Evolutionary conservation across 2,888 invertebrate species (phyloP).

Genomic region (Pyrrhia umbra): DNA sequence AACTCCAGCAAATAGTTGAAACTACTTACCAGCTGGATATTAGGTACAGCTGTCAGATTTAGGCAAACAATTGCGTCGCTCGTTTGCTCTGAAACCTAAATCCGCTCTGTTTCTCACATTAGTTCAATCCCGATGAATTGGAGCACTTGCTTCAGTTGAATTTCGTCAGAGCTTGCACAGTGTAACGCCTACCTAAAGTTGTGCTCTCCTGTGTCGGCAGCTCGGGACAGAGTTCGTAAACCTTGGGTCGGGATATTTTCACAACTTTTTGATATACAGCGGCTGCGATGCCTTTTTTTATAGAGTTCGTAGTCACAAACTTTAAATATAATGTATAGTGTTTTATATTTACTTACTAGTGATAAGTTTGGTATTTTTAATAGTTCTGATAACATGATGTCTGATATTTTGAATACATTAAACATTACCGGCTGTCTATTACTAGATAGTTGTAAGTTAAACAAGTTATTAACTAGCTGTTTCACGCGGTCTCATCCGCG

Average conservation of each 20-base stretch:
- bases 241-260: slow-evolving; percentile 34
- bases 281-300: slow-evolving; percentile 7
- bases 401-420: no score
- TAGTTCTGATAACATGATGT: no score
- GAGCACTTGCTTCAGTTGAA: slow-evolving; percentile 71
- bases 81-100: slow-evolving; percentile 72
- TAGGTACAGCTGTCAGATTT: slow-evolving; percentile 83
- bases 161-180: slow-evolving; percentile 57
- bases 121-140: slow-evolving; percentile 82
- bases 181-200: slow-evolving; percentile 59
- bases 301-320: background rate
- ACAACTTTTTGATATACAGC: slow-evolving; percentile 21
- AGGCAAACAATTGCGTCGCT: slow-evolving; percentile 79
- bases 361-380: no score
- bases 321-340: background rate
- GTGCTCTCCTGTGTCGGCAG: slow-evolving; percentile 34
- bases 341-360: background rate
- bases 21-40: slow-evolving; percentile 70
- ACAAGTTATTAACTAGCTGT: no score
- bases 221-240: slow-evolving; percentile 44
- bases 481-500: no score
- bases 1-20: slow-evolving; percentile 40
- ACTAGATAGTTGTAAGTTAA: no score
- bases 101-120: slow-evolving; percentile 83
- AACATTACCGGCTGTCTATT: no score